A percentile compares a stretch with the other conserved stretches of the same genome.
Conservation (phyloP, 2,113 vertebrate species). For the Amia ocellicauda region DNA sequence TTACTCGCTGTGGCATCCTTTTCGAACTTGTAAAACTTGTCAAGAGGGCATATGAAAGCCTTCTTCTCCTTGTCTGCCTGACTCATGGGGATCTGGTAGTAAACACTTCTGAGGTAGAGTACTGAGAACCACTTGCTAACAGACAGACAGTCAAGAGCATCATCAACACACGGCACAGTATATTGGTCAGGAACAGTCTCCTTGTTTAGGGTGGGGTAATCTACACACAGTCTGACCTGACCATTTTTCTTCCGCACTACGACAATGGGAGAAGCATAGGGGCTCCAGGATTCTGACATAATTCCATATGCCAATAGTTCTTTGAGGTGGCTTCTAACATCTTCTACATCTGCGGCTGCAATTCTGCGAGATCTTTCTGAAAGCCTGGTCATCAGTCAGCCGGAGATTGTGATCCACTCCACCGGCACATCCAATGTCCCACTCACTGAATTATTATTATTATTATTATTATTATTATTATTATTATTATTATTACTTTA, state of each 20-base stretch:
- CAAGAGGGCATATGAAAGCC: too few relatives aligned
- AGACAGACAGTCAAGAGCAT: too few relatives aligned
- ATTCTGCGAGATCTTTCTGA: background rate
- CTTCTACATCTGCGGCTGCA: constrained; percentile 6
- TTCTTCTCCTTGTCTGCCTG: constrained; percentile 17
- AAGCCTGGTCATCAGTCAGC: too few relatives aligned
- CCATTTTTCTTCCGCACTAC: background rate
- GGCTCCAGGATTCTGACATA: constrained; percentile 7
- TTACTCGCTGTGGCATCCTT: constrained; percentile 15
- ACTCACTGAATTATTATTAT: too few relatives aligned
- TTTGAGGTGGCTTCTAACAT: constrained; percentile 4
- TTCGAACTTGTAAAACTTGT: constrained; percentile 12
- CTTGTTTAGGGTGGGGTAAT: constrained; percentile 1
- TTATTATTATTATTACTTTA: too few relatives aligned
- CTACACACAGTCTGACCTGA: constrained; percentile 5
- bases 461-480: too few relatives aligned
- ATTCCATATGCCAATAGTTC: constrained; percentile 9
- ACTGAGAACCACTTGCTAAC: constrained; percentile 24
- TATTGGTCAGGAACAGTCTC: constrained; percentile 9
- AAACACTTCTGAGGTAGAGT: constrained; percentile 15
- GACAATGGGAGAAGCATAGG: constrained; percentile 14
- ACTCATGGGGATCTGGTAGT: constrained; percentile 20
- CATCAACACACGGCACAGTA: constrained; percentile 1
- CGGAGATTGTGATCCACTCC: too few relatives aligned
- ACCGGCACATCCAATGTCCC: too few relatives aligned